Conservation (phyloP, 1,140 invertebrate genomes). For the Halesus radiatus region DNA sequence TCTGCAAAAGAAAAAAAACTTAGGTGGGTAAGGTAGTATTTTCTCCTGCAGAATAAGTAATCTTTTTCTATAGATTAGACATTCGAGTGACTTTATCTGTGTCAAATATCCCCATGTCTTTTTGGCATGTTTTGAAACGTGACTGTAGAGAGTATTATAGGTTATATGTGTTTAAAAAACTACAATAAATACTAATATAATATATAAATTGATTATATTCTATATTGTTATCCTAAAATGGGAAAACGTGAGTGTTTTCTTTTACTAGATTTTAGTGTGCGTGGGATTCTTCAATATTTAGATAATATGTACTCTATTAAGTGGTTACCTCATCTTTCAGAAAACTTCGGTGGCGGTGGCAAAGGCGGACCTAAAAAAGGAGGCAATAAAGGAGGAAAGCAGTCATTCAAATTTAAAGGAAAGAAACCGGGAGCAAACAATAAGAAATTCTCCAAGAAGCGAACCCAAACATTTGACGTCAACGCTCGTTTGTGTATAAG, state of each 20-base stretch:
- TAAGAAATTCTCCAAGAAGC: constrained; percentile 39
- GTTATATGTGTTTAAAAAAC: background rate
- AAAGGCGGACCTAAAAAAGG: constrained; percentile 28
- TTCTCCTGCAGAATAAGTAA: no score
- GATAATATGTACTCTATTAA: background rate
- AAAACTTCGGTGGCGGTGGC: constrained; percentile 21
- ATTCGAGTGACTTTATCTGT: no score
- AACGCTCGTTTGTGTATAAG: constrained; percentile 62
- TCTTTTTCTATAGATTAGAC: no score
- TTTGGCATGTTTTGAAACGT: constrained; percentile 35
- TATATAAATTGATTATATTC: background rate
- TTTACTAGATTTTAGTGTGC: background rate
- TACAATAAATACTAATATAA: no score
- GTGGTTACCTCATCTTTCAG: constrained; percentile 8
- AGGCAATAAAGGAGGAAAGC: constrained; percentile 29
- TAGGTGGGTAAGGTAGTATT: no score
- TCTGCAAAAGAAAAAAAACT: no score
- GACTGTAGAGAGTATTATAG: background rate
- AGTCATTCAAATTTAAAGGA: constrained; percentile 44
- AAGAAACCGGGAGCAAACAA: constrained; percentile 16
- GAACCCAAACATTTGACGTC: constrained; percentile 43
- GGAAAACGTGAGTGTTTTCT: constrained; percentile 36
- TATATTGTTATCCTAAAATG: constrained; percentile 22
- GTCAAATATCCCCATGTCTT: background rate
- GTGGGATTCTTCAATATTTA: background rate